Base-by-base conservation (phyloP, 2,113 vertebrate species). In the Datnioides undecimradiatus region DNA sequence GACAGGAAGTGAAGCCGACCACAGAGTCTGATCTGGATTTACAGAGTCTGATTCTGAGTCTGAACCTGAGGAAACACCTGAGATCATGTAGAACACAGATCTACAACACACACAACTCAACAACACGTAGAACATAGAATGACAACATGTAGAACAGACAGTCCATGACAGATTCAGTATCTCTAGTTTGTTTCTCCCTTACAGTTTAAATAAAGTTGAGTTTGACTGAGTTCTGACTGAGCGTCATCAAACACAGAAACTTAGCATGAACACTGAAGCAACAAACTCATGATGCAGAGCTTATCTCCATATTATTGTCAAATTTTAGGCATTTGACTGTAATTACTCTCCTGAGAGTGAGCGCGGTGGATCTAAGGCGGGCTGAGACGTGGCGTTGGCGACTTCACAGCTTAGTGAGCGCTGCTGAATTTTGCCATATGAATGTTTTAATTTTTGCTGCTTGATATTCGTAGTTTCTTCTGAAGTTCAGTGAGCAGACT, bases 401-500 rank as follows among this genome's bases (percentile, higher is more conserved):
- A 67, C 73, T 84, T 73, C 40, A 69, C 54, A 78, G 84, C 67
- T 69, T 72, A 16, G n/a, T 58, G 13, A 69, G 62, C 33, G 6
- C 57, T 23, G 59, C 40, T 76, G 40, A 29, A 21, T 73, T 73
- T 70, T 51, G 52, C 12, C 9, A 1, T 29, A 59, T 68, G 52
- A 73, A 68, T 66, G 76, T 80, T 70, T 63, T 19, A 43, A 7
- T 3, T 23, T 9, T 71, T 55, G 66, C 86, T 78, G 80, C 72
- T 90, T 82, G 40, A 70, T 73, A 69, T 58, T 57, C 8, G 49
- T 21, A 54, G 36, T 72, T 76, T 85, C n/a, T 73, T 66, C 45
- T 70, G 59, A 74, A 36, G 49, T 43, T 45, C 36, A 5, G 25
- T 10, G 29, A 77, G 64, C 43, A 16, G 0, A 2, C 10, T n/a